A percentile compares a stretch with the other conserved stretches of the same genome.
phyloP scores from a whole-genome alignment of 1,140 invertebrate species.

The Drosophila trapezifrons region DNA sequence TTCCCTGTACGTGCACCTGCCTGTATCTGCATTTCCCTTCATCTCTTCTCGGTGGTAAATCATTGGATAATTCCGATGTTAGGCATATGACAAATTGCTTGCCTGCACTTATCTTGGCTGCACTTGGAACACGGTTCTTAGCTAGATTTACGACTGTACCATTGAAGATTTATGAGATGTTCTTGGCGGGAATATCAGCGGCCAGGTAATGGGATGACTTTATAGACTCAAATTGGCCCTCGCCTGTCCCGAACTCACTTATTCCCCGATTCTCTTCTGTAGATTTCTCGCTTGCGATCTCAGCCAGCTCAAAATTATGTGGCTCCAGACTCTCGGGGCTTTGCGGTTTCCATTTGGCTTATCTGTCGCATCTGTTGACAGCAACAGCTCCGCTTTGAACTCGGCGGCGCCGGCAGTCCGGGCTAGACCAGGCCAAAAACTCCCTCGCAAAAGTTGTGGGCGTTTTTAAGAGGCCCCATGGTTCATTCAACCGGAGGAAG shows the following conservation, averaged over 20 bases:
- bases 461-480: conserved; percentile 29
- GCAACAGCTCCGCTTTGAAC: conserved; percentile 64
- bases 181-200: too few relatives aligned
- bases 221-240: conserved; percentile 3
- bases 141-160: conserved; percentile 47
- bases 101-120: conserved; percentile 18
- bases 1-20: conserved; percentile 44
- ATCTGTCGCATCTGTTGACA: conserved; percentile 76
- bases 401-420: conserved; percentile 46
- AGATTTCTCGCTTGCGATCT: conserved; percentile 58
- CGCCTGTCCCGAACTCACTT: conserved; percentile 4
- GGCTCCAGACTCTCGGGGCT: conserved; percentile 24
- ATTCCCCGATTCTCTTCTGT: conserved; percentile 19
- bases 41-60: conserved; percentile 44
- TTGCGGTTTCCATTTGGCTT: conserved; percentile 53
- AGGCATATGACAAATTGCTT: conserved; percentile 68
- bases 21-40: conserved; percentile 30
- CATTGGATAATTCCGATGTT: conserved; percentile 51
- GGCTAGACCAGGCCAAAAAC: conserved; percentile 32
- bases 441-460: conserved; percentile 43
- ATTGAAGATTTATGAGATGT: conserved; percentile 32
- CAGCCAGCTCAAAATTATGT: conserved; percentile 57
- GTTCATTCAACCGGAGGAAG: conserved; percentile 44
- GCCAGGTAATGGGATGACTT: conserved; percentile 9
- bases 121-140: conserved; percentile 11